A percentile compares a stretch with the other conserved stretches of the same genome.
Evolutionary conservation across 2,888 invertebrate genomes (phyloP).

Genomic region (Keiferia lycopersicella): DNA sequence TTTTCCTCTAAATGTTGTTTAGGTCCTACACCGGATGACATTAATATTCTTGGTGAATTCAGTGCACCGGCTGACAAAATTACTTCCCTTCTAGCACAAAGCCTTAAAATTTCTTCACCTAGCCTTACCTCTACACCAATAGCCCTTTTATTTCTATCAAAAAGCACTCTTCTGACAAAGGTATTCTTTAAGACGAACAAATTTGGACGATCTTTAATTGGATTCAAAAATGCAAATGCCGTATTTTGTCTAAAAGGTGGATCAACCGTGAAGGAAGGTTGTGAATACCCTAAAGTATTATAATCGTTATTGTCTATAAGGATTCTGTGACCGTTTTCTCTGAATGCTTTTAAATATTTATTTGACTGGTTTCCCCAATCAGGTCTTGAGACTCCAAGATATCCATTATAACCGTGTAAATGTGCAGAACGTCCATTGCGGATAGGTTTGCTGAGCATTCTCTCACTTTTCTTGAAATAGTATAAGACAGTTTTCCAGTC

Average conservation of each 20-base stretch:
- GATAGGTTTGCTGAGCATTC: constrained; percentile 30
- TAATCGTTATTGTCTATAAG: constrained; percentile 47
- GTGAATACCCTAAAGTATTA: constrained; percentile 49
- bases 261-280: constrained; percentile 44
- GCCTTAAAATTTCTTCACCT: constrained; percentile 34
- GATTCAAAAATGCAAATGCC: constrained; percentile 47
- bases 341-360: constrained; percentile 53
- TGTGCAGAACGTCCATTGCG: constrained; percentile 45
- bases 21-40: constrained; percentile 62
- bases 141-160: constrained; percentile 42
- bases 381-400: constrained; percentile 42
- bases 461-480: constrained; percentile 42
- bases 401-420: constrained; percentile 37
- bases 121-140: constrained; percentile 47
- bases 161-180: constrained; percentile 47
- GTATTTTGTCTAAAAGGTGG: constrained; percentile 48
- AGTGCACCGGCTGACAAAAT: constrained; percentile 59
- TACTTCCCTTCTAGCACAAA: constrained; percentile 49
- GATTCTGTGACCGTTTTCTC: constrained; percentile 49
- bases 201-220: constrained; percentile 48
- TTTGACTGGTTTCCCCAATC: constrained; percentile 57
- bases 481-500: constrained; percentile 36
- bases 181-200: constrained; percentile 53
- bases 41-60: constrained; percentile 55
- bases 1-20: constrained; percentile 47